These are phyloP conservation scores for Rhinichthys osculus DNA, from an alignment of 2,797 vertebrate species.

Conservation along the genomic window DNA sequence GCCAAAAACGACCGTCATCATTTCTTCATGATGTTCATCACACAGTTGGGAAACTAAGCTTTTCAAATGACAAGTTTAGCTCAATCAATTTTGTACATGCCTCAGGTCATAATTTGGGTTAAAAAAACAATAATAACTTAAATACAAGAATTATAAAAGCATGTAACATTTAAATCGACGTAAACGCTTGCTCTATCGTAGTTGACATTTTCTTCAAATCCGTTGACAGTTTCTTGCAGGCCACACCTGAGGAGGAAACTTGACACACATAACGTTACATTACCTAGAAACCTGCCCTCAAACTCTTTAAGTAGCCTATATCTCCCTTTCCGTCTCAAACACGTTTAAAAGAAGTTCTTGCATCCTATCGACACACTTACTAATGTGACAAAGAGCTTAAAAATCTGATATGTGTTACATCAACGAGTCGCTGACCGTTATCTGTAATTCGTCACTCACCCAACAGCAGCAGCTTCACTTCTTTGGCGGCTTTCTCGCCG, in stretches of 20 bases:
- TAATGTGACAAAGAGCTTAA: background rate
- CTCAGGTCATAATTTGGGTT: background rate
- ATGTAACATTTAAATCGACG: background rate
- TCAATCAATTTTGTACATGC: background rate
- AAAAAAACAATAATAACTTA: background rate
- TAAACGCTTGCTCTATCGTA: background rate
- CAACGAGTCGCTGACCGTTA: background rate
- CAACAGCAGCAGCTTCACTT: slow-evolving; percentile 95
- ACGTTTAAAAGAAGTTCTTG: background rate
- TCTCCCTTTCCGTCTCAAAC: background rate
- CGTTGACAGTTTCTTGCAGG: background rate
- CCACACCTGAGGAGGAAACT: slow-evolving; percentile 35
- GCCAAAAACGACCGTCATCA: background rate
- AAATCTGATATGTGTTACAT: no score
- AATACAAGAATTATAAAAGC: background rate
- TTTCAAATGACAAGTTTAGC: background rate
- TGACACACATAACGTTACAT: background rate
- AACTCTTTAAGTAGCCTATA: background rate
- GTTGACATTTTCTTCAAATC: background rate
- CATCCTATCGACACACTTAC: background rate
- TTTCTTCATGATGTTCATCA: no score
- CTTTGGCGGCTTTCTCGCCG: slow-evolving; percentile 94
- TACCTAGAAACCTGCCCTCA: background rate
- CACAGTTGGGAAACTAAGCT: background rate
- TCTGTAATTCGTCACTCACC: slow-evolving; percentile 75